A percentile compares a stretch with the other conserved stretches of the same genome.
Conservation (phyloP, 2,113 vertebrate species). For the Mirza zaza region DNA sequence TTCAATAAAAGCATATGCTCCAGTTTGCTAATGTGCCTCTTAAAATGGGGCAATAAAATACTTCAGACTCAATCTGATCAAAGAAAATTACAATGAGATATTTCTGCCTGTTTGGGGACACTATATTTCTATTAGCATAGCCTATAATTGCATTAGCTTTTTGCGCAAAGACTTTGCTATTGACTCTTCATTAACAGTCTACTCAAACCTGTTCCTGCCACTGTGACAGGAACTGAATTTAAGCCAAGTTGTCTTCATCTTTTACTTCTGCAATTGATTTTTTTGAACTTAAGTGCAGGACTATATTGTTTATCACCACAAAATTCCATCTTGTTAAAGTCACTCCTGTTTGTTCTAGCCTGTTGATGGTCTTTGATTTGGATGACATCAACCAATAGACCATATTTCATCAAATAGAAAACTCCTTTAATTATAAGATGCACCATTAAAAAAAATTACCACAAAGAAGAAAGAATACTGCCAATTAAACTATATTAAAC, state of each 20-base stretch:
- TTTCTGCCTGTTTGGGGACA: background rate
- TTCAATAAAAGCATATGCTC: constrained; percentile 28
- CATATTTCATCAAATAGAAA: background rate
- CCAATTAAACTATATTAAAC: background rate
- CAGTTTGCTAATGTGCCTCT: constrained; percentile 44
- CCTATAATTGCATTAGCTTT: background rate
- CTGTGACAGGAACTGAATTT: constrained; percentile 30
- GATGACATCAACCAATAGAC: background rate
- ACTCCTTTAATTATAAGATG: background rate
- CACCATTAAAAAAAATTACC: background rate
- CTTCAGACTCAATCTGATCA: background rate
- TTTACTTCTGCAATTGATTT: constrained; percentile 66
- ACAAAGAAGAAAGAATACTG: background rate
- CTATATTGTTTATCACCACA: constrained; percentile 45
- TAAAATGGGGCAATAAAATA: background rate
- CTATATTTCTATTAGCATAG: background rate
- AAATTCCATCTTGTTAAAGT: constrained; percentile 49
- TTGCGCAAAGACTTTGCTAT: background rate
- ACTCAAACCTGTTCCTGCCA: background rate
- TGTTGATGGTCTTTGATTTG: constrained; percentile 1
- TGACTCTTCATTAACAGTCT: background rate
- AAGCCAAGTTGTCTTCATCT: constrained; percentile 57
- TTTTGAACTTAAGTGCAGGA: constrained; percentile 65
- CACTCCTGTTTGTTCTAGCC: background rate
- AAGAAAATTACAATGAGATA: constrained; percentile 13